A percentile compares a stretch with the other conserved stretches of the same genome.
These are phyloP conservation scores for Podiceps cristatus DNA, from an alignment of 2,113 vertebrate genomes.

Conservation along the genomic window DNA sequence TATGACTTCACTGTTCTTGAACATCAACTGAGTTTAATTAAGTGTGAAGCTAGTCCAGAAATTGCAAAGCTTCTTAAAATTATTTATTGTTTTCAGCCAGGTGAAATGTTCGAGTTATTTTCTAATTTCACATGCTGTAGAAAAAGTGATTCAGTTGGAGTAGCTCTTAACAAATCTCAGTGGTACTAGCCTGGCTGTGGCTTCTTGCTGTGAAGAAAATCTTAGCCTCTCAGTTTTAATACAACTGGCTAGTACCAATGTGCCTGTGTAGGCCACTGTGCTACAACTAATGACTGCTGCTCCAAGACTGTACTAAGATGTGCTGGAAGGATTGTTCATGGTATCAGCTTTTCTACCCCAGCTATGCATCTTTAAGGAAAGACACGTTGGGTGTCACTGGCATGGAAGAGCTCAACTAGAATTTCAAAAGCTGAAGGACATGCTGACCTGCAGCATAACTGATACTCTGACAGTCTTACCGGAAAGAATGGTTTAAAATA, in stretches of 20 bases:
- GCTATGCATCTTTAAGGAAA: neutral
- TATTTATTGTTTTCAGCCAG: neutral
- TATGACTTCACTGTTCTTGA: neutral
- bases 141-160: neutral
- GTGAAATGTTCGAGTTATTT: neutral
- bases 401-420: neutral
- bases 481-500: neutral
- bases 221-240: neutral
- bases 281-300: neutral
- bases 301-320: neutral
- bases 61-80: neutral
- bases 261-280: accelerated
- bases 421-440: neutral
- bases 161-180: neutral
- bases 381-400: neutral
- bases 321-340: neutral
- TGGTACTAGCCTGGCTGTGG: neutral
- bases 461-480: neutral
- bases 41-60: neutral
- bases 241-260: neutral
- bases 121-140: neutral
- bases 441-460: neutral
- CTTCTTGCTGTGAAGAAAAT: neutral
- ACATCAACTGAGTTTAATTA: neutral
- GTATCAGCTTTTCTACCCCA: neutral